Percentiles rank a stretch among this genome's conserved stretches.
Evolutionary conservation across 2,113 vertebrate genomes (phyloP).

Genomic region (Connochaetes taurinus): DNA sequence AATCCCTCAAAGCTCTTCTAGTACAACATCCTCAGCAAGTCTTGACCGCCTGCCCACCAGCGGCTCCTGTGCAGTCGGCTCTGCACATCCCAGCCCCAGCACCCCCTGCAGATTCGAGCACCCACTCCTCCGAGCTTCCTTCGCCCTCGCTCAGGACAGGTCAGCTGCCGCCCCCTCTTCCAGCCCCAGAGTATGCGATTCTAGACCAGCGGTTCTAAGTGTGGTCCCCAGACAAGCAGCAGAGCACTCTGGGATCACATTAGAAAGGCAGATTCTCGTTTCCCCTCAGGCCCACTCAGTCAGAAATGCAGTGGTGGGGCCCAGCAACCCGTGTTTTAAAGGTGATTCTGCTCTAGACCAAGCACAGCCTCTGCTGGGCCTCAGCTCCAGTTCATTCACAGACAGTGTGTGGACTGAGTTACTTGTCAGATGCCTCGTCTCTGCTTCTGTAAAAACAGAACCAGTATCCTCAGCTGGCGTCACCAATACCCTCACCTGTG

Average conservation of each 20-base stretch:
- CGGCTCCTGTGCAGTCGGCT: neutral
- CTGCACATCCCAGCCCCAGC: neutral
- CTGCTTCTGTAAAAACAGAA: neutral
- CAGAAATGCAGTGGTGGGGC: neutral
- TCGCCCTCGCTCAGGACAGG: neutral
- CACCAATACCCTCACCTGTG: neutral
- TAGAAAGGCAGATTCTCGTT: neutral
- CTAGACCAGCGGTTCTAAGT: neutral
- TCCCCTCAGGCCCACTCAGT: neutral
- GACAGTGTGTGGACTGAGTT: neutral
- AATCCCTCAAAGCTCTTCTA: neutral
- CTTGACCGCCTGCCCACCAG: neutral
- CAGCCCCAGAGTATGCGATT: accelerated
- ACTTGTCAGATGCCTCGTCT: neutral
- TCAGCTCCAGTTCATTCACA: neutral
- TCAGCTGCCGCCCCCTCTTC: neutral
- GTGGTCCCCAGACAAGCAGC: neutral
- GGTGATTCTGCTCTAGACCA: neutral
- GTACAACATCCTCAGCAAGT: neutral
- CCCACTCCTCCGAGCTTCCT: neutral
- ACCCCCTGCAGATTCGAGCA: accelerated
- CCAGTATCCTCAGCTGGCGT: neutral
- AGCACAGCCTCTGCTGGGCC: neutral
- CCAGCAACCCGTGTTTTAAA: neutral
- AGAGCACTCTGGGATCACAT: neutral